Evolutionary conservation across 2,113 vertebrate genomes (phyloP).

Genomic region (Sinocyclocheilus maitianheensis): DNA sequence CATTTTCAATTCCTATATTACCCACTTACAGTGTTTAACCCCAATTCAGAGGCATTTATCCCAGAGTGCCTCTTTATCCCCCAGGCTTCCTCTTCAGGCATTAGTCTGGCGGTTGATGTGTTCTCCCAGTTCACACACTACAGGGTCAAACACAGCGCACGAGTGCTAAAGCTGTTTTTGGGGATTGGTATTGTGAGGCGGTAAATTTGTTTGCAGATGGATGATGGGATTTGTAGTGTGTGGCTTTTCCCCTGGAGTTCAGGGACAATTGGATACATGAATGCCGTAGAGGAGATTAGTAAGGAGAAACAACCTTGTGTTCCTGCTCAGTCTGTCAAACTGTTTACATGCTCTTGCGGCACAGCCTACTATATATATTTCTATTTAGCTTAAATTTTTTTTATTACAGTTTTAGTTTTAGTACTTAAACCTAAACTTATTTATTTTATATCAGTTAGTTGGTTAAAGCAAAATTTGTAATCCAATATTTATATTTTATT

Average conservation of each 20-base stretch:
- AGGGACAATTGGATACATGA: constrained; percentile 45
- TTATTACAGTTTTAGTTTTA: too few species aligned
- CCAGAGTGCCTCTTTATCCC: constrained; percentile 53
- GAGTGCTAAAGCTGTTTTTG: constrained; percentile 59
- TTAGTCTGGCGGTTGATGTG: constrained; percentile 24
- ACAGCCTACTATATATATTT: too few species aligned
- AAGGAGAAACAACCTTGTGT: constrained; percentile 6
- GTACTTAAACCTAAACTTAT: too few species aligned
- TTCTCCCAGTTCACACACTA: constrained; percentile 56
- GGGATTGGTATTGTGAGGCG: constrained; percentile 48
- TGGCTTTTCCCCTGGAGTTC: constrained; percentile 41
- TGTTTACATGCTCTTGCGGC: too few species aligned
- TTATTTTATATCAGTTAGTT: too few species aligned
- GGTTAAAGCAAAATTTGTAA: too few species aligned
- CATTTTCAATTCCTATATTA: constrained; percentile 32
- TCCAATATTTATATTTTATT: too few species aligned
- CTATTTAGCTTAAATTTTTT: too few species aligned
- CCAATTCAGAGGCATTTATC: constrained; percentile 45
- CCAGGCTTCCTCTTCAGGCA: constrained; percentile 31
- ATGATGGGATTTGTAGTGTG: constrained; percentile 59
- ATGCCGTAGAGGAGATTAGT: constrained; percentile 48
- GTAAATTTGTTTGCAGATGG: constrained; percentile 60
- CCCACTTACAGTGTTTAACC: constrained; percentile 44
- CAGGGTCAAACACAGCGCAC: constrained; percentile 70
- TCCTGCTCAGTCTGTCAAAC: constrained; percentile 6